Conservation (phyloP, 2,797 vertebrate species). For the Megalops cyprinoides region DNA sequence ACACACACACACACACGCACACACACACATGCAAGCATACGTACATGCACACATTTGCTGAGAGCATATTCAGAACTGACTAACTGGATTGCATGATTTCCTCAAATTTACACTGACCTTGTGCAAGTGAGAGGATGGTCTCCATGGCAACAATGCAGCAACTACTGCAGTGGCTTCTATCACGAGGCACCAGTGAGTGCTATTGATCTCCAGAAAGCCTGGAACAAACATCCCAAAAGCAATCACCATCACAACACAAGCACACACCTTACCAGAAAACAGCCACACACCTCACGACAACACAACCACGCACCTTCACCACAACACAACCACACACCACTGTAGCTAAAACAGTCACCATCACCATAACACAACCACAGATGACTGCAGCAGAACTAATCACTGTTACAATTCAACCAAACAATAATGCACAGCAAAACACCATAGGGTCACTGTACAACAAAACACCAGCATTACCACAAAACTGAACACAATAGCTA, state of each 20-base stretch:
- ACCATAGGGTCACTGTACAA: background rate
- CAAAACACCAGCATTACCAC: background rate
- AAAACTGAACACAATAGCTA: background rate
- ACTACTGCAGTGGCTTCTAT: background rate
- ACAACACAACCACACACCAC: too few relatives aligned
- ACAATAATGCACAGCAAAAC: background rate
- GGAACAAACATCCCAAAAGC: too few relatives aligned
- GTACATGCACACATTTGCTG: background rate
- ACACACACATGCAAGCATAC: background rate
- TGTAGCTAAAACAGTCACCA: too few relatives aligned
- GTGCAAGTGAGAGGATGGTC: background rate
- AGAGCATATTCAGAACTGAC: too few relatives aligned
- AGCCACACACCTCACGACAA: background rate
- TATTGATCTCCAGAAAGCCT: background rate
- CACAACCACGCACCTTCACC: too few relatives aligned
- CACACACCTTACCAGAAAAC: background rate
- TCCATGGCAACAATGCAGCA: background rate
- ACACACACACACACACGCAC: background rate
- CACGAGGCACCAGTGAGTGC: background rate
- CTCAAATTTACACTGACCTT: slow-evolving; percentile 4
- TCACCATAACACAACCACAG: too few relatives aligned
- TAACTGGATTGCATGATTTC: background rate
- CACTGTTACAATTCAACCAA: too few relatives aligned
- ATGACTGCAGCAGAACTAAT: too few relatives aligned
- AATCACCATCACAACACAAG: background rate